Evolutionary conservation across 2,888 invertebrate genomes (phyloP).

Genomic region (Drosophila acutilabella): DNA sequence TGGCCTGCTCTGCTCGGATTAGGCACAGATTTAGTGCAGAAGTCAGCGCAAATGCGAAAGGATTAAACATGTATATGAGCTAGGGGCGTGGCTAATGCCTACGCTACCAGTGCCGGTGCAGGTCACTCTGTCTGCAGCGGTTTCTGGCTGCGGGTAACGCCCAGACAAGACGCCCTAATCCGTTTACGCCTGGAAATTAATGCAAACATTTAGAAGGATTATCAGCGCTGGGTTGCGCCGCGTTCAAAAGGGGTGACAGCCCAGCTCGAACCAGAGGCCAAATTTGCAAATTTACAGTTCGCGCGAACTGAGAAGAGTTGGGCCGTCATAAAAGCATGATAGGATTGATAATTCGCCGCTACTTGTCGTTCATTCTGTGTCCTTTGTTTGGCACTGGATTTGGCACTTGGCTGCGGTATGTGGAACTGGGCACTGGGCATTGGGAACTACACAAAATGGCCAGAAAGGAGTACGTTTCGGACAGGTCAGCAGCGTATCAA

Average conservation of each 20-base stretch:
- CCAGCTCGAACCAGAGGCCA: not conserved
- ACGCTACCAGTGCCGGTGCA: constrained; percentile 34
- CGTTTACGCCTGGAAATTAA: constrained; percentile 76
- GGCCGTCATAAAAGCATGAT: constrained; percentile 75
- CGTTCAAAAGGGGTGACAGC: constrained; percentile 51
- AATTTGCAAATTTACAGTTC: constrained; percentile 35
- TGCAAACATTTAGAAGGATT: constrained; percentile 82
- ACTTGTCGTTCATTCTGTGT: constrained; percentile 76
- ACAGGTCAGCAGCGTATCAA: constrained; percentile 22
- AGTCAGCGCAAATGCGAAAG: constrained; percentile 77
- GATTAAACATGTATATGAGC: constrained; percentile 54
- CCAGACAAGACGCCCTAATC: constrained; percentile 70
- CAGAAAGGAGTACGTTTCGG: not conserved
- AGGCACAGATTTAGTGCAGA: constrained; percentile 61
- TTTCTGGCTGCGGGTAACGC: constrained; percentile 73
- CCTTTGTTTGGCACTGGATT: constrained; percentile 62
- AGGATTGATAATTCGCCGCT: constrained; percentile 80
- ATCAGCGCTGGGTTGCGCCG: constrained; percentile 50
- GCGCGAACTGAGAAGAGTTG: constrained; percentile 36
- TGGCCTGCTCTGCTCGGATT: constrained; percentile 48
- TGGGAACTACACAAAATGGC: not conserved
- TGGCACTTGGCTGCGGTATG: constrained; percentile 76
- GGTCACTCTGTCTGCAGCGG: constrained; percentile 54
- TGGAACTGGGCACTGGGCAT: constrained; percentile 9
- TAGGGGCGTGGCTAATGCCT: constrained; percentile 35